A percentile compares a stretch with the other conserved stretches of the same genome.
phyloP scores from a whole-genome alignment of 2,888 invertebrate species.

The Ischnura elegans region DNA sequence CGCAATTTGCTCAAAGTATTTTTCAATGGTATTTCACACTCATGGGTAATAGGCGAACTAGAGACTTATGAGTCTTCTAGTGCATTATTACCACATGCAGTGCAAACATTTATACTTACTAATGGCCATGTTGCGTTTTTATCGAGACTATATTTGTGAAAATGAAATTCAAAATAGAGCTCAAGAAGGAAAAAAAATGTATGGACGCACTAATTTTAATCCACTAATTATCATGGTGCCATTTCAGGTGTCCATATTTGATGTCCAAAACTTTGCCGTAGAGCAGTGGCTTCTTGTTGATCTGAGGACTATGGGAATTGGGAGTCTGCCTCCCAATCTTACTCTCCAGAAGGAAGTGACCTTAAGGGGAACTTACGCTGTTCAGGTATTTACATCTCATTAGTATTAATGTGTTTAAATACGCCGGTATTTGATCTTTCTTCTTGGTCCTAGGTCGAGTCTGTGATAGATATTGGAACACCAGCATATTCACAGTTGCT shows the following conservation, averaged over 20 bases:
- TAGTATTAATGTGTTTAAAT: not conserved
- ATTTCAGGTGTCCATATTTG: conserved; percentile 76
- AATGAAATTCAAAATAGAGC: too few relatives aligned
- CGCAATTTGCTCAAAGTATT: too few relatives aligned
- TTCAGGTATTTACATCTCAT: conserved; percentile 78
- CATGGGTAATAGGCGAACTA: too few relatives aligned
- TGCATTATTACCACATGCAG: too few relatives aligned
- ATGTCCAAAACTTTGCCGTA: conserved; percentile 81
- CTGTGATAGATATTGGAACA: conserved; percentile 82
- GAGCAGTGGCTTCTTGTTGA: conserved; percentile 85
- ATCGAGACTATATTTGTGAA: too few relatives aligned
- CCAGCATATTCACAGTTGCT: conserved; percentile 75
- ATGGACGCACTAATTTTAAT: not conserved
- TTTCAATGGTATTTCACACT: too few relatives aligned
- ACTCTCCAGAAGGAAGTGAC: conserved; percentile 77
- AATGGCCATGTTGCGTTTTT: too few relatives aligned
- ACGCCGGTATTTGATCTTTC: not conserved
- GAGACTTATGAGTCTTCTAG: too few relatives aligned
- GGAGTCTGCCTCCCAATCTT: conserved; percentile 82
- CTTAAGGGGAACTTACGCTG: conserved; percentile 80
- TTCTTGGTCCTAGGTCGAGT: conserved; percentile 78
- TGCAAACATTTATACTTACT: too few relatives aligned
- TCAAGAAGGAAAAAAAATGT: too few relatives aligned
- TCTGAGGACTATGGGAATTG: conserved; percentile 82
- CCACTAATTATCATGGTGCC: not conserved